phyloP scores from a whole-genome alignment of 2,113 vertebrate species.

The Hippocampus comes region DNA sequence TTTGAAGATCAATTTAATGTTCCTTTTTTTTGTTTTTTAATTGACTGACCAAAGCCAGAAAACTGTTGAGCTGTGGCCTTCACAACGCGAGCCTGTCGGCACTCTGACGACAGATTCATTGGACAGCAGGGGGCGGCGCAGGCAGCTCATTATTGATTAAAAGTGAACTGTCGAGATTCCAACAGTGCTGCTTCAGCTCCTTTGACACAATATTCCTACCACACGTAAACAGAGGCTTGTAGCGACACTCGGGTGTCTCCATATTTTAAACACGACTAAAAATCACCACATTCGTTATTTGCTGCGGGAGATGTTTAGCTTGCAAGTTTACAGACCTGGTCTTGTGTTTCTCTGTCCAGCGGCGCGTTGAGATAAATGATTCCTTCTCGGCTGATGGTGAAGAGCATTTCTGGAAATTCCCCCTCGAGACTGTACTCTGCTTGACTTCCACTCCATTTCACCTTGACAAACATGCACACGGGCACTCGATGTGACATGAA shows the following conservation, averaged over 20 bases:
- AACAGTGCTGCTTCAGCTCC: not conserved
- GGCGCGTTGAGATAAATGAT: conserved; percentile 74
- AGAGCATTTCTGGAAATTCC: conserved; percentile 73
- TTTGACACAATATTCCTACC: not conserved
- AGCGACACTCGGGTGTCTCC: conserved; percentile 4
- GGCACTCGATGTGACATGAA: not conserved
- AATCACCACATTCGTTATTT: conserved; percentile 7
- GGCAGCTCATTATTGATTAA: too few species aligned
- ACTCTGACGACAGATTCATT: too few species aligned
- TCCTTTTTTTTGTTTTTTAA: too few species aligned
- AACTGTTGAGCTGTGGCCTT: too few species aligned
- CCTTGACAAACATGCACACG: conserved; percentile 59
- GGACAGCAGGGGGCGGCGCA: too few species aligned
- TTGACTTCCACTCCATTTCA: conserved; percentile 75
- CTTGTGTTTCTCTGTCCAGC: conserved; percentile 77
- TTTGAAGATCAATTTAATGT: too few species aligned
- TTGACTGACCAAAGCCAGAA: too few species aligned
- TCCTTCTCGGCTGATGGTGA: conserved; percentile 69
- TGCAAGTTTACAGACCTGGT: conserved; percentile 64
- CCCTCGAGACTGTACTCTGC: conserved; percentile 72
- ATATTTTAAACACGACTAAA: not conserved
- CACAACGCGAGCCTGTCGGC: too few species aligned
- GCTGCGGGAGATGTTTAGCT: conserved; percentile 25
- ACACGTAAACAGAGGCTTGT: not conserved
- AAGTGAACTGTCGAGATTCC: not conserved